phyloP scores from a whole-genome alignment of 2,113 vertebrate genomes.

The Hippocampus zosterae region DNA sequence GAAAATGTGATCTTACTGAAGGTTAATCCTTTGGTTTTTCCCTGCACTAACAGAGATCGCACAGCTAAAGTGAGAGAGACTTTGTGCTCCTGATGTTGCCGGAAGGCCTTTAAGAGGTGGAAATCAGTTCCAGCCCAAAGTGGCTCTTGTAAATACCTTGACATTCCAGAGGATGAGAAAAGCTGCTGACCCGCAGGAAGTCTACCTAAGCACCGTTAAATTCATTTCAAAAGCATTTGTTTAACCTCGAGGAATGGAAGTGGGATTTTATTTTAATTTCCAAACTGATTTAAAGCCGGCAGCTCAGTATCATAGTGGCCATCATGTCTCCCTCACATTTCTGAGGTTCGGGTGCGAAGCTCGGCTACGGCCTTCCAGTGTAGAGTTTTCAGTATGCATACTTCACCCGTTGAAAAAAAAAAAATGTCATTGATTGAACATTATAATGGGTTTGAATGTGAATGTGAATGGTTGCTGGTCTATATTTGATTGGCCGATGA shows the following conservation, averaged over 20 bases:
- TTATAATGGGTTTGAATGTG: no score
- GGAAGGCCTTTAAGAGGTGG: slow-evolving; percentile 34
- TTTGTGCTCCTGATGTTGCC: slow-evolving; percentile 32
- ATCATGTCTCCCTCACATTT: neutral
- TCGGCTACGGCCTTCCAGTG: neutral
- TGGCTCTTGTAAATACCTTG: slow-evolving; percentile 22
- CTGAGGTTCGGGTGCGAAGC: neutral
- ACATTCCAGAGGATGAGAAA: slow-evolving; percentile 39
- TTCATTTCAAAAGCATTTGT: slow-evolving; percentile 9
- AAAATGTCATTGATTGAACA: no score
- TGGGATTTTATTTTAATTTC: slow-evolving; percentile 1
- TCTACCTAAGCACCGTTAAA: slow-evolving; percentile 12
- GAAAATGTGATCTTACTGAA: slow-evolving; percentile 14
- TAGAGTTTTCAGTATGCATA: neutral
- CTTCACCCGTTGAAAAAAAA: neutral
- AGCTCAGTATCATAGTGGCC: neutral
- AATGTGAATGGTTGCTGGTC: no score
- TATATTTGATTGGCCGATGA: no score
- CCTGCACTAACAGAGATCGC: slow-evolving; percentile 53
- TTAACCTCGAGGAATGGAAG: slow-evolving; percentile 10
- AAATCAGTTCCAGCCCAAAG: slow-evolving; percentile 40
- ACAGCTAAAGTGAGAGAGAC: slow-evolving; percentile 22
- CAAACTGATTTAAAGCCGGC: neutral
- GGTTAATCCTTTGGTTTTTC: slow-evolving; percentile 52
- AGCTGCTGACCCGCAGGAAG: slow-evolving; percentile 19